Conservation (phyloP, 2,797 vertebrate genomes). For the Argyrosomus regius region DNA sequence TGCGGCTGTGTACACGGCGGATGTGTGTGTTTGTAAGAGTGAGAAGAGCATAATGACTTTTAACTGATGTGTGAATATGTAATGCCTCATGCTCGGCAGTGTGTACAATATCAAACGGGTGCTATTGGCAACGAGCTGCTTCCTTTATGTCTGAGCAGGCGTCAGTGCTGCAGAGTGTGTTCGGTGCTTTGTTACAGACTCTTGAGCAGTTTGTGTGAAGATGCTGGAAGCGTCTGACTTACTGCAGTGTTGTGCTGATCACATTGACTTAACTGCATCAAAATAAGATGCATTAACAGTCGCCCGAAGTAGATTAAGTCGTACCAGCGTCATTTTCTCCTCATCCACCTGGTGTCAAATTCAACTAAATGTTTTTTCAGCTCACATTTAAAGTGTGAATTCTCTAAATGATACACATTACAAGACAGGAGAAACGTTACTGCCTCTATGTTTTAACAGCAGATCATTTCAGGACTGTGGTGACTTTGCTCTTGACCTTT, state of each 20-base stretch:
- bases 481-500: not conserved
- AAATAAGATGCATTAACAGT: not conserved
- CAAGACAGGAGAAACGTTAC: not conserved
- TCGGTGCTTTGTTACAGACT: constrained; percentile 46
- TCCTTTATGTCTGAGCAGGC: constrained; percentile 55
- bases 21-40: constrained; percentile 66
- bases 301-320: not conserved
- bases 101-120: constrained; percentile 63
- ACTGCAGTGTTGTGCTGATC: constrained; percentile 4
- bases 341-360: not conserved
- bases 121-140: constrained; percentile 53
- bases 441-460: not conserved
- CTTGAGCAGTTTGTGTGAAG: constrained; percentile 36
- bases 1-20: constrained; percentile 67
- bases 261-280: not conserved
- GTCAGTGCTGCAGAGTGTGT: constrained; percentile 35
- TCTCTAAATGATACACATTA: not conserved
- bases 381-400: not conserved
- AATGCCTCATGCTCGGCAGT: constrained; percentile 52
- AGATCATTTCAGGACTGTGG: not conserved
- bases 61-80: constrained; percentile 75
- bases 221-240: constrained; percentile 25
- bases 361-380: not conserved
- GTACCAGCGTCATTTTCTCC: not conserved
- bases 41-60: constrained; percentile 80